Percentiles rank a stretch among this genome's conserved stretches.
phyloP scores from a whole-genome alignment of 2,797 vertebrate species.

The Sebastes jordani region DNA sequence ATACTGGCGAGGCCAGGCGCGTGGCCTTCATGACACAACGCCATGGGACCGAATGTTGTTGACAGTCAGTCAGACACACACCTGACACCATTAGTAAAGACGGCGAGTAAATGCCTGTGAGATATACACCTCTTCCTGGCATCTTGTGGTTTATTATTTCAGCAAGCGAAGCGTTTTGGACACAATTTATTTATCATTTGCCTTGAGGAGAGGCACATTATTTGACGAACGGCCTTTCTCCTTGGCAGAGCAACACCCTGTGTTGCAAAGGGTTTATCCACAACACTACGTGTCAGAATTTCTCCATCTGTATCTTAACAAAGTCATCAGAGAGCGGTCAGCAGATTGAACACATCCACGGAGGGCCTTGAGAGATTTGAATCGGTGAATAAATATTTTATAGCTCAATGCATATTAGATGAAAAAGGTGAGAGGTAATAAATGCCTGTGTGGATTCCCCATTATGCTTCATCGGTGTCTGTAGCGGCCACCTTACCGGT shows the following conservation, averaged over 20 bases:
- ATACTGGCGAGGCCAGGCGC: not conserved
- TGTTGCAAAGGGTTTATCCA: not conserved
- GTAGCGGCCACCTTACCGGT: not conserved
- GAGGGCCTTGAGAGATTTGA: not conserved
- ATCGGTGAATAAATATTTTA: slow-evolving; percentile 8
- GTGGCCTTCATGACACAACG: not conserved
- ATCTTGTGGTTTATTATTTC: slow-evolving; percentile 13
- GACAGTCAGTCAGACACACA: not conserved
- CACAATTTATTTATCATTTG: slow-evolving; percentile 30
- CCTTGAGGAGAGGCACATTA: slow-evolving; percentile 11
- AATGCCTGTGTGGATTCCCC: not conserved
- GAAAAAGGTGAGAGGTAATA: not conserved
- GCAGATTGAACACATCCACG: not conserved
- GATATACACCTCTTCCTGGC: not conserved
- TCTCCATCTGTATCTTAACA: not conserved
- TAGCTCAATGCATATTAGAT: not conserved
- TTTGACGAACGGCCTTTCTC: slow-evolving; percentile 9
- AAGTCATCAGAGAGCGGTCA: not conserved
- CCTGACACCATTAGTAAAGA: slow-evolving; percentile 8
- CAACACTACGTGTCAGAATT: not conserved
- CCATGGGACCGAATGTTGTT: not conserved
- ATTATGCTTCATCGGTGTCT: not conserved
- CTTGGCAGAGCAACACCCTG: not conserved
- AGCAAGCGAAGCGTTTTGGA: slow-evolving; percentile 12
- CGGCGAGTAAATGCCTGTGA: not conserved